Conservation (phyloP, 1,140 invertebrate species). For the Drosophila hydei region DNA sequence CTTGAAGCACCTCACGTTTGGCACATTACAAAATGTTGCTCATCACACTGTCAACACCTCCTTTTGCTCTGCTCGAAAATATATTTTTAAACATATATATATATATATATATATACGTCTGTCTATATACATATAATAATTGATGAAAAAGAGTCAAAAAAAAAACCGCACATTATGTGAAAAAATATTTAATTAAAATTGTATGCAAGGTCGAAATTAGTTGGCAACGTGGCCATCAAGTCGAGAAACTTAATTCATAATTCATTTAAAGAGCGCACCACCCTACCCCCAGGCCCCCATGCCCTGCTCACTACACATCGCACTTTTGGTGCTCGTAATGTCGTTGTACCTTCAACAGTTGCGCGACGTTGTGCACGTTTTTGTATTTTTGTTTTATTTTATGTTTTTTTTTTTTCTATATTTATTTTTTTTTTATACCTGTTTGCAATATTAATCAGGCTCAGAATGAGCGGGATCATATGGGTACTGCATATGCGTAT, state of each 20-base stretch:
- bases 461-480: constrained; percentile 57
- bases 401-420: constrained; percentile 6
- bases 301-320: not conserved
- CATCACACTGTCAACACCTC: constrained; percentile 42
- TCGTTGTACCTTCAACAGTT: constrained; percentile 50
- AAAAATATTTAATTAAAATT: constrained; percentile 73
- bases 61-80: constrained; percentile 6
- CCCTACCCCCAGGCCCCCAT: not conserved
- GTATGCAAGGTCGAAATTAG: constrained; percentile 79
- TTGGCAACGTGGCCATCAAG: constrained; percentile 76
- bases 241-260: constrained; percentile 76
- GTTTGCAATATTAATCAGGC: constrained; percentile 69
- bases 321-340: constrained; percentile 19
- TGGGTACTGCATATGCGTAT: constrained; percentile 15
- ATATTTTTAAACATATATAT: not conserved
- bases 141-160: constrained; percentile 31
- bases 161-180: constrained; percentile 26
- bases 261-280: constrained; percentile 66
- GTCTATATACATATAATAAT: constrained; percentile 28
- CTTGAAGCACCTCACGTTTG: constrained; percentile 21
- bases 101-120: constrained; percentile 3
- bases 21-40: constrained; percentile 35
- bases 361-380: constrained; percentile 45
- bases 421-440: constrained; percentile 51
- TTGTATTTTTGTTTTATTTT: constrained; percentile 23